phyloP scores from a whole-genome alignment of 1,140 invertebrate genomes.

The Bombus polaris region DNA sequence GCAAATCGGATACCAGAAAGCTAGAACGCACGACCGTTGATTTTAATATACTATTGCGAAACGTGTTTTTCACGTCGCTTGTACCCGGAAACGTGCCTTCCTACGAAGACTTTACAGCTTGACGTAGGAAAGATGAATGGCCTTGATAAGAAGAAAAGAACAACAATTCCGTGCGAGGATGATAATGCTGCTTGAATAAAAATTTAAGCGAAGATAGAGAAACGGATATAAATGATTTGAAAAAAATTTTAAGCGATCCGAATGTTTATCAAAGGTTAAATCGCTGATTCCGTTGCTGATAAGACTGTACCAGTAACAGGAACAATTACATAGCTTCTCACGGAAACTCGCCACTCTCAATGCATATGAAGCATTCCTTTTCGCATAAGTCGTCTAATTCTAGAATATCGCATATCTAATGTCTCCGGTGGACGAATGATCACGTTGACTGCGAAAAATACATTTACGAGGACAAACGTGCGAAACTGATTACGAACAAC shows the following conservation, averaged over 20 bases:
- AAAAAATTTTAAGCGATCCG: no score
- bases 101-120: background rate
- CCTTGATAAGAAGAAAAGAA: constrained; percentile 8
- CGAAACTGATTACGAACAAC: constrained; percentile 36
- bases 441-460: constrained; percentile 50
- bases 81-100: constrained; percentile 23
- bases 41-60: constrained; percentile 24
- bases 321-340: background rate
- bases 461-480: constrained; percentile 51
- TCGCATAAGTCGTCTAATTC: constrained; percentile 27
- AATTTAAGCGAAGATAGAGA: background rate
- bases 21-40: background rate
- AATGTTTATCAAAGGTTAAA: no score
- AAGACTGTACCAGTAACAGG: background rate
- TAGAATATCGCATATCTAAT: background rate
- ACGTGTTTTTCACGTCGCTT: constrained; percentile 24
- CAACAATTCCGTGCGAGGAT: background rate
- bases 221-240: background rate
- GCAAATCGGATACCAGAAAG: background rate
- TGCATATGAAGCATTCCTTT: background rate
- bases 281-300: no score
- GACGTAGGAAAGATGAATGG: constrained; percentile 1
- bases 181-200: background rate
- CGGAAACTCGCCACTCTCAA: background rate
- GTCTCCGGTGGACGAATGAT: constrained; percentile 19